Base-by-base conservation (phyloP, 2,113 vertebrate species). In the Tyto alba region DNA sequence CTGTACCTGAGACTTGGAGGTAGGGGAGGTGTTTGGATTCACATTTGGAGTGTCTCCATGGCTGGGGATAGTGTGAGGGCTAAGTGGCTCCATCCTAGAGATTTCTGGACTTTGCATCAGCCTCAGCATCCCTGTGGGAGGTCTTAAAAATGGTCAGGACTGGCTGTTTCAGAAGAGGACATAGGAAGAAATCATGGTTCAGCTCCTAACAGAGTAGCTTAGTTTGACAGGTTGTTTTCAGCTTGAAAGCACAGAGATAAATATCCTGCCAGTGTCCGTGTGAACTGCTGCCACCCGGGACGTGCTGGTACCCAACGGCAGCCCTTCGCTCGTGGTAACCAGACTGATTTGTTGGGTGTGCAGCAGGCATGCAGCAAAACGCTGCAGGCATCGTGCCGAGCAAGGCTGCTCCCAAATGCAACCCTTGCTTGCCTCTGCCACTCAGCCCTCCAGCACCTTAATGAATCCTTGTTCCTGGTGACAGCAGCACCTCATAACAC, bases 331-430 rank as follows among this genome's bases (percentile, higher is more conserved):
- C 1, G 0, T 30, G 13, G 4, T 12, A 8, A 21, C 21, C 64
- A 27, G 56, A 2, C 13, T 9, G 50, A 9, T 19, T 10, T 11
- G 26, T 71, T 41, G 56, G 60, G 40, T 11, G 50, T 14, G 43
- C 26, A 10, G n/a, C 48, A 45, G 43, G 29, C 66, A 63, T 13
- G 34, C 75, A 82, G 73, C 60, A 43, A 38, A 48, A 38, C 1
- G 4, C 62, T 6, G 1, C 32, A 8, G 71, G 48, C 13, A 0
- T 6, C 7, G 1, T 4, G 4, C 45, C 1, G 1, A 45, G 53
- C 10, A 14, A 72, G 50, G 40, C 36, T 66, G 62, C 67, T 88
- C 73, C 77, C 48, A 22, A 66, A 45, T 4, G 5, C 72, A 48
- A 6, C n/a, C 43, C 62, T 73, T 4, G 12, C 47, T 48, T 63